Base-by-base conservation (phyloP, 2,888 invertebrate genomes). In the Hetaerina titia region DNA sequence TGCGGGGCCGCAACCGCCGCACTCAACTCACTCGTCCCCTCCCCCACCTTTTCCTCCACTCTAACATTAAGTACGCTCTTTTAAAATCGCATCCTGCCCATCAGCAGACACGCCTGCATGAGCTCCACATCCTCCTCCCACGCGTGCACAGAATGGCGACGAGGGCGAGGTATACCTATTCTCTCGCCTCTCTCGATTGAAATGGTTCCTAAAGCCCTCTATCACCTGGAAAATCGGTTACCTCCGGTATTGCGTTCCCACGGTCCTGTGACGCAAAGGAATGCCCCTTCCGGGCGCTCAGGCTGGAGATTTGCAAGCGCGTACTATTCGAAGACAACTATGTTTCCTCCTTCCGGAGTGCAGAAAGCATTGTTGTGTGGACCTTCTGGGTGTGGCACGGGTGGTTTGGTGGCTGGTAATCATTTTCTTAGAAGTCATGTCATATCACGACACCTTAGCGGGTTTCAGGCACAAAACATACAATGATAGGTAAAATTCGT, bases 1-100 rank as follows among this genome's bases (percentile, higher is more conserved):
- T 81, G 25, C 81, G 81, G 13, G 81, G n/a, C 81, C 81, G 25
- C 31, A 81, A 11, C 81, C 22, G 11, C 25, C 31, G 11, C 81
- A 11, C 31, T 81, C 81, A 81, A 11, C 69, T 69, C 69, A 11
- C 69, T 69, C 69, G 31, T 31, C 25, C 17, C 11, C 60, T 60
- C 60, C 60, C 17, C 60, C 60, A 60, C 60, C 60, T 60, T 60
- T 17, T 60, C 45, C 60, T 15, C 81, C 81, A 69, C 13, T 13
- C 81, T 11, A 31, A 81, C 81, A 15, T 81, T 69, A 81, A 81
- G 81, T 81, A 31, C 81, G 11, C 81, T 81, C 81, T 81, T 81
- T 81, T n/a, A 81, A 81, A 81, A 81, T 81, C 81, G 81, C 81
- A 81, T 81, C 81, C 81, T 81, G 81, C 81, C 81, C 31, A 81